Percentiles rank a stretch among this genome's conserved stretches.
Conservation (phyloP, 2,113 vertebrate species). For the Gymnocephalus cernua region DNA sequence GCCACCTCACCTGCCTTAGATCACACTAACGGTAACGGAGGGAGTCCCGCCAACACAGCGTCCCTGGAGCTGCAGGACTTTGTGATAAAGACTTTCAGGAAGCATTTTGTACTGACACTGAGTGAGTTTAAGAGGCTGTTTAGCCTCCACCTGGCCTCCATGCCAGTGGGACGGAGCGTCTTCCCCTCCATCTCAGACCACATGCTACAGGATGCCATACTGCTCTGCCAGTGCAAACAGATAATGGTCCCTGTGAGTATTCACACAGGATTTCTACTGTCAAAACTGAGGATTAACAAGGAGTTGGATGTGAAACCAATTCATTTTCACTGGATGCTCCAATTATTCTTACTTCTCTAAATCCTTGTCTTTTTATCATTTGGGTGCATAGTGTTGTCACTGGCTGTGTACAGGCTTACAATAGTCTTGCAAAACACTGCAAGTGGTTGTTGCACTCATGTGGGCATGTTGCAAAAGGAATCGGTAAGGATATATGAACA, state of each 20-base stretch:
- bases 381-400: background rate
- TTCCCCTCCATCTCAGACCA: slow-evolving; percentile 94
- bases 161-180: slow-evolving; percentile 89
- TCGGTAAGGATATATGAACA: background rate
- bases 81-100: slow-evolving; percentile 90
- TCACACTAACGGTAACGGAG: slow-evolving; percentile 83
- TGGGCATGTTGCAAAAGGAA: background rate
- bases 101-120: slow-evolving; percentile 94
- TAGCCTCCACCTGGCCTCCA: slow-evolving; percentile 94
- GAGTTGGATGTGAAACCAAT: background rate
- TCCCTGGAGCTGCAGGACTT: slow-evolving; percentile 92
- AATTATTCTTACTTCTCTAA: background rate
- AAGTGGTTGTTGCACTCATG: background rate
- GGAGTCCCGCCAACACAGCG: slow-evolving; percentile 58
- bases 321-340: background rate
- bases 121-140: slow-evolving; percentile 97
- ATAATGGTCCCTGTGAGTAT: slow-evolving; percentile 98
- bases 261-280: background rate
- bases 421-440: background rate
- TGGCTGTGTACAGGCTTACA: no score
- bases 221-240: slow-evolving; percentile 93
- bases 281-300: background rate
- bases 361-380: background rate
- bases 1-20: slow-evolving; percentile 69
- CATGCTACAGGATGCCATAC: slow-evolving; percentile 93